Evolutionary conservation across 1,140 invertebrate species (phyloP).

Genomic region (Drosophila arizonae): DNA sequence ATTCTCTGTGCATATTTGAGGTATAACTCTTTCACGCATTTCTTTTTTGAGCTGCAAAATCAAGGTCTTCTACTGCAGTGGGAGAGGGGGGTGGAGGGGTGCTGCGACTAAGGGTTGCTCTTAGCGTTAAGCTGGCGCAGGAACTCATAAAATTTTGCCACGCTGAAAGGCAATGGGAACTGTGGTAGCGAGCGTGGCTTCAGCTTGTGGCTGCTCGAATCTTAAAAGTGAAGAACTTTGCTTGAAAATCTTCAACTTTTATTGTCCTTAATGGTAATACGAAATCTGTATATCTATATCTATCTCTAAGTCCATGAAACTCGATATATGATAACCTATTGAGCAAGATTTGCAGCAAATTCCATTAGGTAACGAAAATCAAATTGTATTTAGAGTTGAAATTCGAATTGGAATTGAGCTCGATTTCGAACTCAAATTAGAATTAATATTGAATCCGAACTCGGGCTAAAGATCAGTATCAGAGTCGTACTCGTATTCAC

Average conservation of each 20-base stretch:
- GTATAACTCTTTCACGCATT: constrained; percentile 46
- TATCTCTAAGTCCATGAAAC: not conserved
- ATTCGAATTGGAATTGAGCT: no score
- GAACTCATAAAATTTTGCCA: constrained; percentile 1
- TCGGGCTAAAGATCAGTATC: no score
- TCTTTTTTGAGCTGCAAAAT: constrained; percentile 27
- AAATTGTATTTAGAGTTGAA: no score
- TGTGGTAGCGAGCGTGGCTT: not conserved
- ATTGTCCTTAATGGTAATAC: no score
- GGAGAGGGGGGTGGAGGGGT: not conserved
- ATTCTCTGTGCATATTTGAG: constrained; percentile 47
- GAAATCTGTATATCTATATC: no score
- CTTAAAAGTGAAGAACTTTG: not conserved
- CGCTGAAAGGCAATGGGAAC: constrained; percentile 15
- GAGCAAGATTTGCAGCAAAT: no score
- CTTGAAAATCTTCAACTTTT: no score
- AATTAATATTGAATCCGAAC: no score
- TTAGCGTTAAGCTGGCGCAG: no score
- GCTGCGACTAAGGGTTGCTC: not conserved
- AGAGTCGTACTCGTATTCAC: no score
- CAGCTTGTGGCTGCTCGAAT: not conserved
- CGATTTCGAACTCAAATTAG: no score
- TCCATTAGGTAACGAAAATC: no score
- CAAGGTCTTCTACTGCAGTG: constrained; percentile 29
- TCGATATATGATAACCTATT: not conserved